Percentiles rank a stretch among this genome's conserved stretches.
These are phyloP conservation scores for Beris morrisii DNA, from an alignment of 2,888 invertebrate genomes.

Conservation along the genomic window DNA sequence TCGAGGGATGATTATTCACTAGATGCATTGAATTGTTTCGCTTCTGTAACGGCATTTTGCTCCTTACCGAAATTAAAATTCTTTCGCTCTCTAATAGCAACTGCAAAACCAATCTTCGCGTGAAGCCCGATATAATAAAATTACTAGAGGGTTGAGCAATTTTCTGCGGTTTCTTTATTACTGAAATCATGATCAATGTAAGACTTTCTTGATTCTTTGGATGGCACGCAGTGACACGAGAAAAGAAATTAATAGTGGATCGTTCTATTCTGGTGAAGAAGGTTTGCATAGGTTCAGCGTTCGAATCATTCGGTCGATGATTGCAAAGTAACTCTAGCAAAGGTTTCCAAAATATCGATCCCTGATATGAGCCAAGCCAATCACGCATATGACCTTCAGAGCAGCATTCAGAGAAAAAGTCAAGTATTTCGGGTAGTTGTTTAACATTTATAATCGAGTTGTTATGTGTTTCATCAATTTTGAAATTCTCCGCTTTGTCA, in stretches of 20 bases:
- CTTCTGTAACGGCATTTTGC: conserved; percentile 51
- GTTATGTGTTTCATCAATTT: conserved; percentile 42
- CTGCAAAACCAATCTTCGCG: conserved; percentile 81
- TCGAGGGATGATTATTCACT: conserved; percentile 65
- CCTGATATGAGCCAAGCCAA: conserved; percentile 81
- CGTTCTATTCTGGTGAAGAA: conserved; percentile 68
- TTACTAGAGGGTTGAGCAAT: conserved; percentile 41
- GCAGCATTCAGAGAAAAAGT: conserved; percentile 80
- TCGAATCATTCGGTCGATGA: conserved; percentile 56
- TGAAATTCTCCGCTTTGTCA: conserved; percentile 54
- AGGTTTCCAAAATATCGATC: conserved; percentile 84
- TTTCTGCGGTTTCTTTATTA: conserved; percentile 46
- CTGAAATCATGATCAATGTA: conserved; percentile 68
- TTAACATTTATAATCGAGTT: conserved; percentile 61
- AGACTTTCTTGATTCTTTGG: conserved; percentile 80
- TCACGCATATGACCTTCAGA: conserved; percentile 80
- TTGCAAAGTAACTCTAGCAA: conserved; percentile 74
- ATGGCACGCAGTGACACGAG: conserved; percentile 83
- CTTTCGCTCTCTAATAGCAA: conserved; percentile 85
- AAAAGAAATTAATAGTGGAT: conserved; percentile 78
- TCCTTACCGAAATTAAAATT: conserved; percentile 71
- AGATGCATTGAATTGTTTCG: conserved; percentile 47
- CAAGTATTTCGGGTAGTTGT: conserved; percentile 68
- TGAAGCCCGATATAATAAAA: conserved; percentile 76
- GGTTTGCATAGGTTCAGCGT: conserved; percentile 51